A percentile compares a stretch with the other conserved stretches of the same genome.
Evolutionary conservation across 92 coral and sea anemone species (phyloP).

Genomic region (Palythoa grandis): DNA sequence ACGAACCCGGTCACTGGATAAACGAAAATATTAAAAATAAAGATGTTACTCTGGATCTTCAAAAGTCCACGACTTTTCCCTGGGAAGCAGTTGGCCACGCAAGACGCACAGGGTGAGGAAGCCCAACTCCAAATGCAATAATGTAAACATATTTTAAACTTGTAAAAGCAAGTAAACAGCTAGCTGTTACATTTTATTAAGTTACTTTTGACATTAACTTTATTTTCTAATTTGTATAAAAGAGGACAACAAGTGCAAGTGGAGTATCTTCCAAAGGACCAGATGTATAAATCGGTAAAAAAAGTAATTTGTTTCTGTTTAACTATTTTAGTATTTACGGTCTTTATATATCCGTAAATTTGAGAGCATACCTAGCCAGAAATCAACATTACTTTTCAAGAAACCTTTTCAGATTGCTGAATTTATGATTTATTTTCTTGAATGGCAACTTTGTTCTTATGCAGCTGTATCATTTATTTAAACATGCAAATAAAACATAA

Average conservation of each 20-base stretch:
- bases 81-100: conserved; percentile 41
- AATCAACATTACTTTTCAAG: no score
- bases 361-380: no score
- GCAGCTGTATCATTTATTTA: no score
- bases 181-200: not conserved
- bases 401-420: no score
- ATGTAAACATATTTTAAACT: not conserved
- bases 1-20: not conserved
- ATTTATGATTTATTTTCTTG: not conserved
- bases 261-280: conserved; percentile 21
- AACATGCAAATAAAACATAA: not conserved
- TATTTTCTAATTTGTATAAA: not conserved
- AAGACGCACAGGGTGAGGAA: conserved; percentile 40
- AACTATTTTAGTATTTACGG: no score
- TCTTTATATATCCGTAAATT: no score
- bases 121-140: not conserved
- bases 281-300: not conserved
- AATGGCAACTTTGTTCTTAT: not conserved
- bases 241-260: conserved; percentile 26
- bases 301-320: not conserved
- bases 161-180: not conserved
- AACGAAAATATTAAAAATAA: not conserved
- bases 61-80: conserved; percentile 8
- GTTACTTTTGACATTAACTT: not conserved
- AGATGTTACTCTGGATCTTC: conserved; percentile 8